Evolutionary conservation across 2,888 invertebrate species (phyloP), one percentile per base, ranked within the genome.

Genomic region (Tethea ocularis): DNA sequence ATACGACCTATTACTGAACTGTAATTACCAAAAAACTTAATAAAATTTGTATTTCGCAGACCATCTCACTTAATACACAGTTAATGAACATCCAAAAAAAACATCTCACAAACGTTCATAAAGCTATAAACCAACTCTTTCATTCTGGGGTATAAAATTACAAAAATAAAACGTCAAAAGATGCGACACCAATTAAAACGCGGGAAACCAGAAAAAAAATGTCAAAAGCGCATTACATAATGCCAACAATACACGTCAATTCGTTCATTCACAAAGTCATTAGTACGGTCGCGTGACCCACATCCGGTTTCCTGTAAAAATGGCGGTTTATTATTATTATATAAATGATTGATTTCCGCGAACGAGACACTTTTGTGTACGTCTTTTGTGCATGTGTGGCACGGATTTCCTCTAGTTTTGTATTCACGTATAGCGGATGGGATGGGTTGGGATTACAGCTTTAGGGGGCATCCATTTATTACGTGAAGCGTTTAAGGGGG

Each of bases 241-340:
- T 54, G 10, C 52, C 24, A 55, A 57, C 60, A 33, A 52, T 55
- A n/a, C n/a, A n/a, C 38, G 38, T 38, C 24, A 41, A 52, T 38
- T n/a, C 38, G 38, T 38, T 38, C 38, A 38, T 20, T 38, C 57
- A 74, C 77, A 81, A 80, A 76, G 75, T 70, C 78, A 79, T 82
- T 82, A 80, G 74, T 77, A 72, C 73, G 74, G 78, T 75, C 80
- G 82, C 75, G 80, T 80, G 86, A 75, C 80, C 82, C 80, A 78
- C 88, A 83, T 87, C 87, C 88, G 86, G 83, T 82, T 83, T 87
- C 88, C 86, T 78, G 72, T 69, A 72, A 78, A 82, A 75, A 81
- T 82, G 83, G 78, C 83, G 76, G 78, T 66, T 73, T 80, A 79
- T 79, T 77, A 81, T 79, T 54, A 54, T 54, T 54, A 54, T 22